These are phyloP conservation scores for Pristionchus mayeri DNA, from an alignment of 2,888 invertebrate genomes.

Conservation along the genomic window DNA sequence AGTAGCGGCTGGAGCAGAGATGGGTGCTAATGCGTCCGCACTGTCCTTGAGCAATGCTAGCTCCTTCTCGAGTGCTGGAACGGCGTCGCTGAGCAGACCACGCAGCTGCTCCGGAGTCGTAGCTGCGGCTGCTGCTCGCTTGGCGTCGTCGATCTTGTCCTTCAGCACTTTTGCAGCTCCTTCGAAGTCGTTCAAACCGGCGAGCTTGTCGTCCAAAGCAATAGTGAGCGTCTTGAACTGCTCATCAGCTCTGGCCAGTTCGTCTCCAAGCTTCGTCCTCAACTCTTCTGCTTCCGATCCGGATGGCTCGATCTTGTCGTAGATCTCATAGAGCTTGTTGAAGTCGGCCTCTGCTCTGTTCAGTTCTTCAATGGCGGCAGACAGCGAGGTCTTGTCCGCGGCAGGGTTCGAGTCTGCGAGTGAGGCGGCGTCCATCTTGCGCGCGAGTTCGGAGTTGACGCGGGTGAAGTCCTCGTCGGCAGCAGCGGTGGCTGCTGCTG, in stretches of 20 bases:
- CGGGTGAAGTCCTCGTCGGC: background rate
- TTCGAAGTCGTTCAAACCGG: constrained; percentile 1
- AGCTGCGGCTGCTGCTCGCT: background rate
- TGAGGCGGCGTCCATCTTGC: constrained; percentile 10
- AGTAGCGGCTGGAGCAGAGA: constrained; percentile 21
- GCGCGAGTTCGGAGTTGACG: background rate
- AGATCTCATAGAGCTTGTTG: constrained; percentile 39
- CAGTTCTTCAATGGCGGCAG: background rate
- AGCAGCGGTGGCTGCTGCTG: background rate
- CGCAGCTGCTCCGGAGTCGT: constrained; percentile 22
- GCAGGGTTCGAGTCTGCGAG: background rate
- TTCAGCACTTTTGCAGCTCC: background rate
- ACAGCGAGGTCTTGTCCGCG: background rate
- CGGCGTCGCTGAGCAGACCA: background rate
- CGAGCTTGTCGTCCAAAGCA: constrained; percentile 40
- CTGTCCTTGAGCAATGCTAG: constrained; percentile 25
- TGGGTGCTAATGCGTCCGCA: background rate
- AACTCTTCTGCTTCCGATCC: constrained; percentile 53
- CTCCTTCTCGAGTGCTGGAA: background rate
- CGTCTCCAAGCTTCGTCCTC: constrained; percentile 53
- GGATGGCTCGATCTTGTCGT: constrained; percentile 35
- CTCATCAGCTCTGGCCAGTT: constrained; percentile 55
- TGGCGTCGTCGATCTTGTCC: background rate
- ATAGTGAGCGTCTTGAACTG: constrained; percentile 47
- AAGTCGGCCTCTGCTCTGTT: constrained; percentile 19